phyloP scores from a whole-genome alignment of 2,797 vertebrate genomes.

The Microtus agrestis region DNA sequence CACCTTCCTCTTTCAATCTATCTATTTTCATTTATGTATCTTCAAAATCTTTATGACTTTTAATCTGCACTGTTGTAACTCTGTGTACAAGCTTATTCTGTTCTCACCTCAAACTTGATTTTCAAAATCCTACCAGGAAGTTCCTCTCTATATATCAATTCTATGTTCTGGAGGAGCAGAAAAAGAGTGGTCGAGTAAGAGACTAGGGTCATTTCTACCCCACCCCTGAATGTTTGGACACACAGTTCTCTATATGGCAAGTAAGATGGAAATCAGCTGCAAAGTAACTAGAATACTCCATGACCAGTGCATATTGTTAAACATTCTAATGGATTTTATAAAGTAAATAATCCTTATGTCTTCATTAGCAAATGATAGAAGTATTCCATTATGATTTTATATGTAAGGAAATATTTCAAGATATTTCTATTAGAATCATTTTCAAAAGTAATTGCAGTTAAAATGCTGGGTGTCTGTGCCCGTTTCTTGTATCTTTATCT shows the following conservation, averaged over 20 bases:
- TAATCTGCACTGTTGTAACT: background rate
- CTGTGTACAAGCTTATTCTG: background rate
- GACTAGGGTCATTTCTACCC: background rate
- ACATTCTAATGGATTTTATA: constrained; percentile 41
- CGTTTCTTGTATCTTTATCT: background rate
- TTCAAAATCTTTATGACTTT: constrained; percentile 24
- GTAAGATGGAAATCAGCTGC: background rate
- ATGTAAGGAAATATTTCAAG: constrained; percentile 49
- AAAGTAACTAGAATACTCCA: background rate
- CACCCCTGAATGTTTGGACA: background rate
- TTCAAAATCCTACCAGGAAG: background rate
- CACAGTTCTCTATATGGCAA: constrained; percentile 24
- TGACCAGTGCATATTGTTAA: background rate
- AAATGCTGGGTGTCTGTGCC: background rate
- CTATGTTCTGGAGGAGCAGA: background rate
- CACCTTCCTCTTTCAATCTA: background rate
- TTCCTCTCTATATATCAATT: background rate
- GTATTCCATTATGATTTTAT: constrained; percentile 66
- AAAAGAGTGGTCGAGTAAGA: background rate
- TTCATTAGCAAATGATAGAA: constrained; percentile 55
- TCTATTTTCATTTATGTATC: background rate
- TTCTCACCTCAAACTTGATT: background rate
- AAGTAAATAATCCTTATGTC: constrained; percentile 58
- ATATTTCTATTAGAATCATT: constrained; percentile 45
- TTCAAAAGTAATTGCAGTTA: constrained; percentile 63